These are phyloP conservation scores for Varecia variegata DNA, from an alignment of 2,797 vertebrate species.

Conservation along the genomic window DNA sequence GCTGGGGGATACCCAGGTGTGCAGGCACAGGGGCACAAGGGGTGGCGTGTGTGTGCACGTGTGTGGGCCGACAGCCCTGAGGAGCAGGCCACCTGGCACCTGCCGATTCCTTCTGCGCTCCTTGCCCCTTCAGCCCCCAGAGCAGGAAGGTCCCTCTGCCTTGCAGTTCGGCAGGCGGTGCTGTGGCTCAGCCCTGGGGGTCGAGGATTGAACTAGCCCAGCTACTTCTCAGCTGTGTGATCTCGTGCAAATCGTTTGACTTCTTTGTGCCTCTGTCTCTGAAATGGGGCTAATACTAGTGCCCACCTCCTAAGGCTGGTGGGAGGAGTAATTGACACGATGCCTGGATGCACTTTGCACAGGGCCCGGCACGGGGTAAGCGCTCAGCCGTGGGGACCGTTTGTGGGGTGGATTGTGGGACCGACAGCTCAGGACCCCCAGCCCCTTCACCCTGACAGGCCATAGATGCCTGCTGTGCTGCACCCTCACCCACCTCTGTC, in stretches of 20 bases:
- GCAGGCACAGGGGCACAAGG: background rate
- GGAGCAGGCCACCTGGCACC: background rate
- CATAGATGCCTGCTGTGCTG: accelerated
- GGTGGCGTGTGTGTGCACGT: too few species aligned
- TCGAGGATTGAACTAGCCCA: background rate
- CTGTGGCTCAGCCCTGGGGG: background rate
- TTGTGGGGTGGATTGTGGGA: background rate
- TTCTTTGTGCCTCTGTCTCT: background rate
- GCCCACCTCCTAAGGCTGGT: background rate
- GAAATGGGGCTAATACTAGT: background rate
- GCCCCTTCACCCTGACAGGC: background rate
- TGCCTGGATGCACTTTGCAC: background rate
- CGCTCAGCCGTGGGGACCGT: background rate
- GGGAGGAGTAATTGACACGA: background rate
- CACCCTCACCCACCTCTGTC: background rate
- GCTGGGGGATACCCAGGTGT: background rate
- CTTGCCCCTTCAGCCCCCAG: background rate
- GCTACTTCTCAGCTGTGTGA: background rate
- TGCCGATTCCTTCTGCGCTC: accelerated
- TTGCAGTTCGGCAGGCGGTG: accelerated
- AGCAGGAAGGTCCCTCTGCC: background rate
- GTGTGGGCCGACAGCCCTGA: background rate
- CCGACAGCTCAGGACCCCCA: background rate
- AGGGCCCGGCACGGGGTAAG: accelerated
- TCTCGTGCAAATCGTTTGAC: background rate